Percentiles rank a stretch among this genome's conserved stretches.
Evolutionary conservation across 2,797 vertebrate genomes (phyloP).

Genomic region (Anniella stebbinsi): DNA sequence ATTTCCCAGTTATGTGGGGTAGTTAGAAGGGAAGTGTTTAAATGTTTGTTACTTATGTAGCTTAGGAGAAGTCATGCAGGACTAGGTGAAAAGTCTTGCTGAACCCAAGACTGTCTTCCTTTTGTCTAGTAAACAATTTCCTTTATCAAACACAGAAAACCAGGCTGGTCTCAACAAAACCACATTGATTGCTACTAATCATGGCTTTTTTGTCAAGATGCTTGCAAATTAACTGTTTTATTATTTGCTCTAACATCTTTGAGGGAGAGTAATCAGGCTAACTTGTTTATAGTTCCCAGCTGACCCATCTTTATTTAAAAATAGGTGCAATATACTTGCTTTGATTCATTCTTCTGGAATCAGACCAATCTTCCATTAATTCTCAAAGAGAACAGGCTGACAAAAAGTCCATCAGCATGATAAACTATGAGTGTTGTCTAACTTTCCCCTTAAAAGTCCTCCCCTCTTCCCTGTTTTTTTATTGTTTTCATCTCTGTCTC

Average conservation of each 20-base stretch:
- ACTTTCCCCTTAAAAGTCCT: neutral
- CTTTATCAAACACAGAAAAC: conserved; percentile 2
- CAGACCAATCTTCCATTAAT: neutral
- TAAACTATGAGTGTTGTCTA: neutral
- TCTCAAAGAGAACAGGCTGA: neutral
- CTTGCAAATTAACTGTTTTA: conserved; percentile 10
- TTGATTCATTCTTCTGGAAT: neutral
- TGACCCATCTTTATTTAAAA: neutral
- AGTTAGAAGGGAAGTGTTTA: neutral
- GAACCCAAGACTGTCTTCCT: neutral
- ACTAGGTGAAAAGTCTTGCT: neutral
- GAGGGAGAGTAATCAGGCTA: conserved; percentile 23
- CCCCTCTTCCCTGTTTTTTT: neutral
- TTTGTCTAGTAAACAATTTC: conserved; percentile 1
- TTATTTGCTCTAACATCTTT: conserved; percentile 9
- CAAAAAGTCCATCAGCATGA: neutral
- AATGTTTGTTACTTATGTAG: neutral
- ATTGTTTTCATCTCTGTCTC: neutral
- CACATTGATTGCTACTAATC: conserved; percentile 32
- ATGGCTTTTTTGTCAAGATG: conserved; percentile 5
- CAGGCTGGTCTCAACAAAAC: neutral
- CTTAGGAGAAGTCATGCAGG: neutral
- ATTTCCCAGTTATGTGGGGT: neutral
- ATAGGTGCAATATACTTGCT: conserved; percentile 1
- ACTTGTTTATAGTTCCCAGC: neutral